These are phyloP conservation scores for Acanthosepion lycidas DNA, from an alignment of 2,888 invertebrate genomes.

Conservation along the genomic window DNA sequence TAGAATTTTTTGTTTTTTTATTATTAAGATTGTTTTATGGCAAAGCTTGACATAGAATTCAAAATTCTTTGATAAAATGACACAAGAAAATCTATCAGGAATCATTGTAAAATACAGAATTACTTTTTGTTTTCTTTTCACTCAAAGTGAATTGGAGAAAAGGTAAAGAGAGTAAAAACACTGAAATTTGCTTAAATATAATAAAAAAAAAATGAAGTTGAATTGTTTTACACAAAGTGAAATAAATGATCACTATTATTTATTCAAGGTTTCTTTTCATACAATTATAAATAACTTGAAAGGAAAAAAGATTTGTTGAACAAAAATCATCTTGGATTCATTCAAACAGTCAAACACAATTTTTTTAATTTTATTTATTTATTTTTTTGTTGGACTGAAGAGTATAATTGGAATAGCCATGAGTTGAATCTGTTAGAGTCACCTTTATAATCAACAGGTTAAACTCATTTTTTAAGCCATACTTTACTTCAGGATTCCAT, in stretches of 20 bases:
- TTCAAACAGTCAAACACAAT: neutral
- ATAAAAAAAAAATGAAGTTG: neutral
- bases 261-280: neutral
- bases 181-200: neutral
- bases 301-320: constrained; percentile 24
- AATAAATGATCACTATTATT: neutral
- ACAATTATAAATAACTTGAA: neutral
- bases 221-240: neutral
- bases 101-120: neutral
- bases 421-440: neutral
- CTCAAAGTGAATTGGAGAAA: neutral
- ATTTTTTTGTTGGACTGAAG: neutral
- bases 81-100: neutral
- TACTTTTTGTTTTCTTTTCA: neutral
- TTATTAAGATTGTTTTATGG: neutral
- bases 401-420: neutral
- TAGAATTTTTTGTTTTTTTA: too few relatives aligned
- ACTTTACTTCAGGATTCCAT: neutral
- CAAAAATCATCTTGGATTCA: neutral
- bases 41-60: neutral
- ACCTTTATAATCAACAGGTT: neutral
- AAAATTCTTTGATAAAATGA: neutral
- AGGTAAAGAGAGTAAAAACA: neutral
- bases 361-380: too few relatives aligned
- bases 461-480: too few relatives aligned